Conservation (phyloP, 2,888 invertebrate genomes). For the Rhingia rostrata region DNA sequence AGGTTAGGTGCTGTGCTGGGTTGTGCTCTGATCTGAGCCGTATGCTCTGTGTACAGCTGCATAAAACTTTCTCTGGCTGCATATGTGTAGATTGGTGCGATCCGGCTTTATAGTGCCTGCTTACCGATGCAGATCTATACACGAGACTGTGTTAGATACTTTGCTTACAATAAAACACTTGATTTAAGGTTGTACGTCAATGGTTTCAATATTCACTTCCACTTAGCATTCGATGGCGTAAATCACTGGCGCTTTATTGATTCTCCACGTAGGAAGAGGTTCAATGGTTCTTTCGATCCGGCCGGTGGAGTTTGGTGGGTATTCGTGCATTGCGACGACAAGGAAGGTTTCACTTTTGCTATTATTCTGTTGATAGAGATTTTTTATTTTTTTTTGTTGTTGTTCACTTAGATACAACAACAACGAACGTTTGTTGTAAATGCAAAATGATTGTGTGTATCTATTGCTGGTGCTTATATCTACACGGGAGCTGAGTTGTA, state of each 20-base stretch:
- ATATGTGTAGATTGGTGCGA: neutral
- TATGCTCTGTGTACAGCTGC: conserved; percentile 45
- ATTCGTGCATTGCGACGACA: conserved; percentile 51
- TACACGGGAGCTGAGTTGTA: conserved; percentile 56
- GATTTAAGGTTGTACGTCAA: conserved; percentile 67
- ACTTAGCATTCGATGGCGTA: conserved; percentile 57
- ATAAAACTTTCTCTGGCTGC: conserved; percentile 55
- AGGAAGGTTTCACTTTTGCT: conserved; percentile 67
- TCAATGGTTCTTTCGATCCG: neutral
- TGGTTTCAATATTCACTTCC: conserved; percentile 64
- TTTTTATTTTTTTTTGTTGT: conserved; percentile 20
- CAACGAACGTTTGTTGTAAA: neutral
- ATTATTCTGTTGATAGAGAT: conserved; percentile 41
- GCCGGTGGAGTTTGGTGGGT: conserved; percentile 15
- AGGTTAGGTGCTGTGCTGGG: conserved; percentile 30
- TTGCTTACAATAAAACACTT: conserved; percentile 60
- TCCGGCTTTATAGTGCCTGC: neutral
- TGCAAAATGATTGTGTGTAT: conserved; percentile 30
- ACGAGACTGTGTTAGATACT: conserved; percentile 25
- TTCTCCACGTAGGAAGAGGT: conserved; percentile 21
- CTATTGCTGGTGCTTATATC: neutral
- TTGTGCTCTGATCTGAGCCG: neutral
- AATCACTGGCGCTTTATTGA: conserved; percentile 63
- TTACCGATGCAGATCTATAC: conserved; percentile 53
- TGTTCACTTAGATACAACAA: too few relatives aligned